Percentiles rank a stretch among this genome's conserved stretches.
Conservation (phyloP, 2,797 vertebrate genomes). For the Urophycis tenuis region DNA sequence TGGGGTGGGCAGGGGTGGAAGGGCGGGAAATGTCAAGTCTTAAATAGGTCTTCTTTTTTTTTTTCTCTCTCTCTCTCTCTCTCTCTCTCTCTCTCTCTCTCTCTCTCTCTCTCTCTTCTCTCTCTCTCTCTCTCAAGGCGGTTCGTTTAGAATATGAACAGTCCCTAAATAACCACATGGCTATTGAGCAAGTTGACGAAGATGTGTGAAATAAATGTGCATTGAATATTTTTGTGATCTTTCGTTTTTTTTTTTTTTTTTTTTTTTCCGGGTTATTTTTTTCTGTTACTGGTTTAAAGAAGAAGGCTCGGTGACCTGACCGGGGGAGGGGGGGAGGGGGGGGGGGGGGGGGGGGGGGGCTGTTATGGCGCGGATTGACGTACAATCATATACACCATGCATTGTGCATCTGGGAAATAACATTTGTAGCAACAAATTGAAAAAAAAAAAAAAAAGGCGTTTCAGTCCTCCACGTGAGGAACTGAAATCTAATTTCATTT, state of each 20-base stretch:
- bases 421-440: slow-evolving; percentile 68
- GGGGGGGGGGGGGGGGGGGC: slow-evolving; percentile 56
- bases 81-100: slow-evolving; percentile 43
- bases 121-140: slow-evolving; percentile 54
- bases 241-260: slow-evolving; percentile 49
- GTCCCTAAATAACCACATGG: slow-evolving; percentile 66
- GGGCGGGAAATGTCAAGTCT: slow-evolving; percentile 69
- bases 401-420: slow-evolving; percentile 70
- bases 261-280: slow-evolving; percentile 45
- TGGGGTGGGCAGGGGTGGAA: neutral
- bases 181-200: slow-evolving; percentile 65
- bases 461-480: slow-evolving; percentile 71
- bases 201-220: slow-evolving; percentile 69
- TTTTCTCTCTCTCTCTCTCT: slow-evolving; percentile 40
- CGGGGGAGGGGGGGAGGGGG: slow-evolving; percentile 51
- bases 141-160: slow-evolving; percentile 65
- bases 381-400: slow-evolving; percentile 68
- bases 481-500: slow-evolving; percentile 66
- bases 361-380: slow-evolving; percentile 57
- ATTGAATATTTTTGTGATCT: slow-evolving; percentile 68
- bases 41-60: slow-evolving; percentile 65
- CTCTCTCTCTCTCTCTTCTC: slow-evolving; percentile 36
- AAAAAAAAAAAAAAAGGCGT: slow-evolving; percentile 37
- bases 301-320: slow-evolving; percentile 46
- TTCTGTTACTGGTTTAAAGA: slow-evolving; percentile 71